A percentile compares a stretch with the other conserved stretches of the same genome.
phyloP scores from a whole-genome alignment of 2,888 invertebrate genomes.

The Baronia brevicornis region DNA sequence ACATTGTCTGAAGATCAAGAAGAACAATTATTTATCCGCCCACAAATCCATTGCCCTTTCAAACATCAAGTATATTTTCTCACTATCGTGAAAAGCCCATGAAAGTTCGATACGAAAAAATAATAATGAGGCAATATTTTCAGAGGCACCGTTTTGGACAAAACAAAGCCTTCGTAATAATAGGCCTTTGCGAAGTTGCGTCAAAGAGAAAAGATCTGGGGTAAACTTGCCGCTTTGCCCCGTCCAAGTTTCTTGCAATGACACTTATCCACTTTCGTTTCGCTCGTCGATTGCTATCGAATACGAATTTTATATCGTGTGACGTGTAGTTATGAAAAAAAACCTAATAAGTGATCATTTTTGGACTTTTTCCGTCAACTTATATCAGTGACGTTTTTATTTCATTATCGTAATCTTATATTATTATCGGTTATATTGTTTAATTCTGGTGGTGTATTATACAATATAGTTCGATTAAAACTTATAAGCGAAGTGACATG shows the following conservation, averaged over 20 bases:
- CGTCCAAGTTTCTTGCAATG: slow-evolving; percentile 43
- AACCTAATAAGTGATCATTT: no score
- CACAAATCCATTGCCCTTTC: slow-evolving; percentile 6
- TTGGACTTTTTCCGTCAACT: no score
- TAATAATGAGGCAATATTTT: slow-evolving; percentile 53
- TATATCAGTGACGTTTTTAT: no score
- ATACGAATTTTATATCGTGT: slow-evolving; percentile 20
- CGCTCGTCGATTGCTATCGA: slow-evolving; percentile 44
- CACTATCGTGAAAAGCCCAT: slow-evolving; percentile 32
- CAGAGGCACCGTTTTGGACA: slow-evolving; percentile 38
- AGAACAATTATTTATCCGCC: slow-evolving; percentile 19
- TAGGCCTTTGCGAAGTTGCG: slow-evolving; percentile 43
- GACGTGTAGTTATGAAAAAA: no score
- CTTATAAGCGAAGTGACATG: no score
- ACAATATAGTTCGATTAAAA: no score
- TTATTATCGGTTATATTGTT: no score
- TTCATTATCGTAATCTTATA: no score
- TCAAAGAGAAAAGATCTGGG: slow-evolving; percentile 31
- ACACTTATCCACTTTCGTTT: slow-evolving; percentile 53
- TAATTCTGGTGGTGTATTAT: no score
- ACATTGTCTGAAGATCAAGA: slow-evolving; percentile 18
- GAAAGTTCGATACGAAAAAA: slow-evolving; percentile 40
- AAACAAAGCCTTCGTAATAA: slow-evolving; percentile 57
- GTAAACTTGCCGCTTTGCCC: slow-evolving; percentile 48
- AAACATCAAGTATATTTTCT: slow-evolving; percentile 33